Conservation (phyloP, 2,113 vertebrate species). For the Xenus cinereus region DNA sequence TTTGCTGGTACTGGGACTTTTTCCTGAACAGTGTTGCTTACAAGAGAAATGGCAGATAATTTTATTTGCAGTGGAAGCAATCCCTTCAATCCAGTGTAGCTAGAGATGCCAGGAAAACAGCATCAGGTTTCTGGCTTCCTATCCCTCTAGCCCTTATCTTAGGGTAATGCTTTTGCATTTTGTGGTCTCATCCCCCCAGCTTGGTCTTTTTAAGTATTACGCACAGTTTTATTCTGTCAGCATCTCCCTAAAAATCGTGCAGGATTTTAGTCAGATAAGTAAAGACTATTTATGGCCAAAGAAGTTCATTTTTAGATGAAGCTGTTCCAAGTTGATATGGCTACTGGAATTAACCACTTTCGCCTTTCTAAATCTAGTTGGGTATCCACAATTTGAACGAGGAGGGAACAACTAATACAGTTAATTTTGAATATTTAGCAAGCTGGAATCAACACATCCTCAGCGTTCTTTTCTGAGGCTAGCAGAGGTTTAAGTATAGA, state of each 20-base stretch:
- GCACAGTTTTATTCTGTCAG: neutral
- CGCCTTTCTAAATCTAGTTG: neutral
- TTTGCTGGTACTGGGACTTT: neutral
- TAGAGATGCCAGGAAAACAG: neutral
- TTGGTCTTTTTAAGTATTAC: neutral
- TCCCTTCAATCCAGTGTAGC: neutral
- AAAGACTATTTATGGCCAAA: neutral
- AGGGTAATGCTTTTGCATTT: neutral
- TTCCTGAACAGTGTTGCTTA: neutral
- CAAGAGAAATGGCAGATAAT: neutral
- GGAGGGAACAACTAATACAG: neutral
- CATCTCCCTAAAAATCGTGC: neutral
- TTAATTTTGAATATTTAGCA: neutral
- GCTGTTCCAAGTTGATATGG: neutral
- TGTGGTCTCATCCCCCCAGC: neutral
- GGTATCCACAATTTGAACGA: neutral
- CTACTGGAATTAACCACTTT: neutral
- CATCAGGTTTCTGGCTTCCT: neutral
- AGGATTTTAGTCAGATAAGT: neutral
- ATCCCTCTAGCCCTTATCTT: neutral
- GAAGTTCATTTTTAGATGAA: neutral
- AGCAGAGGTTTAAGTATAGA: neutral
- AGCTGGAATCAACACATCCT: neutral
- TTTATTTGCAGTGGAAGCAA: neutral
- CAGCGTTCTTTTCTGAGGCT: neutral